These are phyloP conservation scores for Morpho helenor DNA, from an alignment of 2,888 invertebrate species.

Conservation along the genomic window DNA sequence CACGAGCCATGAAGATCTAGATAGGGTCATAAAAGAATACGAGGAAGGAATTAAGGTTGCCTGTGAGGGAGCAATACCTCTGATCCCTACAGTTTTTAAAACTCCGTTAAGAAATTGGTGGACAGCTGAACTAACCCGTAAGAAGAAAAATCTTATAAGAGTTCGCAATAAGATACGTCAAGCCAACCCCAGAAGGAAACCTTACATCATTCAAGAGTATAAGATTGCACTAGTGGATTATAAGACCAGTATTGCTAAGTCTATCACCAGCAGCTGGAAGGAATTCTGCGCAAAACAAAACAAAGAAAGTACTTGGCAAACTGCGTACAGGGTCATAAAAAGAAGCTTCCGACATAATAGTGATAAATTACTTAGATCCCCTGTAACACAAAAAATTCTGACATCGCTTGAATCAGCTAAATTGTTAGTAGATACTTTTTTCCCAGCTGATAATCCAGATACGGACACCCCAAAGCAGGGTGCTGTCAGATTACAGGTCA, in stretches of 20 bases:
- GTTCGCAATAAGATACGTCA: neutral
- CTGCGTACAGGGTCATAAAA: neutral
- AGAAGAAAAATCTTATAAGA: neutral
- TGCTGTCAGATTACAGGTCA: neutral
- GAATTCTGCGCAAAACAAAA: neutral
- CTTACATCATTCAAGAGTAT: neutral
- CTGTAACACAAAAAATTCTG: neutral
- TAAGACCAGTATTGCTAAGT: neutral
- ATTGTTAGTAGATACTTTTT: neutral
- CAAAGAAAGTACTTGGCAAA: neutral
- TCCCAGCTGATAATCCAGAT: neutral
- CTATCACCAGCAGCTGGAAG: neutral
- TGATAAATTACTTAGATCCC: neutral
- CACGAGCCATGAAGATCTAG: neutral
- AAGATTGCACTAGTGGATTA: neutral
- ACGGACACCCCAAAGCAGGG: neutral
- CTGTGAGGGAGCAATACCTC: neutral
- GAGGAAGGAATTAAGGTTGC: neutral
- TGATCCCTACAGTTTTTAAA: neutral
- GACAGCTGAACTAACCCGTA: neutral
- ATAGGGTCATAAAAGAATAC: neutral
- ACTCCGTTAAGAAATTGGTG: slow-evolving; percentile 1
- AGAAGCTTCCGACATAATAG: neutral
- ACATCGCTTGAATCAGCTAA: neutral
- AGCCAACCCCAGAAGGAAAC: neutral